A percentile compares a stretch with the other conserved stretches of the same genome.
phyloP scores from a whole-genome alignment of 2,888 invertebrate species.

The Syrphus vitripennis region DNA sequence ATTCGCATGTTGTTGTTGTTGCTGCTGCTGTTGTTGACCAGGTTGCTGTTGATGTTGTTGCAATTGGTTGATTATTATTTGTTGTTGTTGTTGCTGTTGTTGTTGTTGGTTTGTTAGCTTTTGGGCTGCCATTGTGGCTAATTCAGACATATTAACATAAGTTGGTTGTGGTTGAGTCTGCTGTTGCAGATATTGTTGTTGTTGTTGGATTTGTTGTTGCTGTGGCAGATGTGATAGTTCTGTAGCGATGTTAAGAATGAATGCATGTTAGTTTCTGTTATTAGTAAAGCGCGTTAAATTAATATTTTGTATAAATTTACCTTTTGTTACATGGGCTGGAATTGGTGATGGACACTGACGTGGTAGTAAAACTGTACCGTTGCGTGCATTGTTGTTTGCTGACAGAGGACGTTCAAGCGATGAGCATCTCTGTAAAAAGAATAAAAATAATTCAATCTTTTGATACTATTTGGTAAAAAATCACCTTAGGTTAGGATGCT shows the following conservation, averaged over 20 bases:
- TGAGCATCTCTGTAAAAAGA: conserved; percentile 86
- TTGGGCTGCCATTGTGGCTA: conserved; percentile 90
- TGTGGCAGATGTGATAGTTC: conserved; percentile 73
- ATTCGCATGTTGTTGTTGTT: conserved; percentile 76
- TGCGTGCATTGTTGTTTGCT: conserved; percentile 81
- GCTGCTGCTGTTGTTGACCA: conserved; percentile 69
- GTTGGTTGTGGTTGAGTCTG: conserved; percentile 84
- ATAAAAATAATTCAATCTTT: background rate
- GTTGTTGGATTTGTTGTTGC: conserved; percentile 74
- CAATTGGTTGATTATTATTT: conserved; percentile 30
- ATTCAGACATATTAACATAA: conserved; percentile 95
- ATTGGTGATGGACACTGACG: conserved; percentile 86
- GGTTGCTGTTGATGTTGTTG: conserved; percentile 69
- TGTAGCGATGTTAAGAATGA: conserved; percentile 64
- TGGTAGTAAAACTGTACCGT: conserved; percentile 80
- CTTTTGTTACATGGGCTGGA: conserved; percentile 90
- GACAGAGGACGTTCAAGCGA: conserved; percentile 90
- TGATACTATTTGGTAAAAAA: background rate
- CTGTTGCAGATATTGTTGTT: conserved; percentile 69
- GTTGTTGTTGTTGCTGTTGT: conserved; percentile 74
- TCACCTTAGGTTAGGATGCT: background rate
- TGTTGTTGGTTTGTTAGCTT: conserved; percentile 84
- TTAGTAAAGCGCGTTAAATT: conserved; percentile 49
- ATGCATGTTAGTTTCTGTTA: conserved; percentile 61
- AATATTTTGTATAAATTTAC: conserved; percentile 77